Evolutionary conservation across 2,113 vertebrate species (phyloP).

Genomic region (Pithys albifrons): DNA sequence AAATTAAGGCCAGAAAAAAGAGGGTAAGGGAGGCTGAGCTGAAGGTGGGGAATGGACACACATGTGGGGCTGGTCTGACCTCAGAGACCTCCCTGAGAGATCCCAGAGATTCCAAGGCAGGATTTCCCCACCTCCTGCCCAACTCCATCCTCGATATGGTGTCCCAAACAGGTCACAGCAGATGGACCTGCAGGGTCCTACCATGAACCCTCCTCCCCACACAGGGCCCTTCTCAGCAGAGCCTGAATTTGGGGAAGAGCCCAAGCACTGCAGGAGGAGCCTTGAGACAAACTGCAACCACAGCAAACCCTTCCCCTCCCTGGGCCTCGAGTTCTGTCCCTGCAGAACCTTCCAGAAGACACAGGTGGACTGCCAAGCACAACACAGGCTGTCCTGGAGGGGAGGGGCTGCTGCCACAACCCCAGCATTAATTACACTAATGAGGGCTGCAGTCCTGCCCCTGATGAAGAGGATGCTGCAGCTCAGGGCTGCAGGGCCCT

Average conservation of each 20-base stretch:
- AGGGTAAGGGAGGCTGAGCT: neutral
- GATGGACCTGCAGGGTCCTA: accelerated
- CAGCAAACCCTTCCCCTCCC: neutral
- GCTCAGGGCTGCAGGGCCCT: neutral
- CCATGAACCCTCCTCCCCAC: neutral
- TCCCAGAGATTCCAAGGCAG: neutral
- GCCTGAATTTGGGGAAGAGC: neutral
- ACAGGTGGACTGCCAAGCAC: neutral
- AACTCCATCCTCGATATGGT: neutral
- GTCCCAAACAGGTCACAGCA: neutral
- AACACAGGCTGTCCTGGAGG: neutral
- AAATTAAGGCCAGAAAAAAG: neutral
- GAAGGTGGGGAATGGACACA: neutral
- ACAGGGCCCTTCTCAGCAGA: neutral
- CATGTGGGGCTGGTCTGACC: neutral
- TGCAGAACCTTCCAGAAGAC: neutral
- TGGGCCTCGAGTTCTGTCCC: neutral
- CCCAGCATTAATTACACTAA: neutral
- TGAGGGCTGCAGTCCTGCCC: neutral
- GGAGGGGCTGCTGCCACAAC: neutral
- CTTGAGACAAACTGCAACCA: neutral
- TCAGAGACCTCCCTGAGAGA: neutral
- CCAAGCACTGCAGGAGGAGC: neutral
- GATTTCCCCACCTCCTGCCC: neutral
- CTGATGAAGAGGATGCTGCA: neutral